phyloP scores from a whole-genome alignment of 2,888 invertebrate genomes.

The Stegophylla sp. region DNA sequence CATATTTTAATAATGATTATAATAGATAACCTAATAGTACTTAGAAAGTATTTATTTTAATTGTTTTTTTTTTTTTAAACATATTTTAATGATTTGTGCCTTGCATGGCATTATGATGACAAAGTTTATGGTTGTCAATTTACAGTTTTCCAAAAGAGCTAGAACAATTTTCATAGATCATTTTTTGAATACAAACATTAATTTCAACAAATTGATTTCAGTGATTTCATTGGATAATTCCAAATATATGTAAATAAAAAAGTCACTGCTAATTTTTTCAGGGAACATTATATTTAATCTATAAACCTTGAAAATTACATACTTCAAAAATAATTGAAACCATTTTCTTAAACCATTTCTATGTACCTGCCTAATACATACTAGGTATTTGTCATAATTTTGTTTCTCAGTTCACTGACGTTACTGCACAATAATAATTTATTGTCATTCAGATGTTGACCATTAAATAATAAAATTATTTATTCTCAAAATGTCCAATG shows the following conservation, averaged over 20 bases:
- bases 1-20: slow-evolving; percentile 55
- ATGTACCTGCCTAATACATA: slow-evolving; percentile 13
- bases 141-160: slow-evolving; percentile 33
- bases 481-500: slow-evolving; percentile 28
- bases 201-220: slow-evolving; percentile 23
- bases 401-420: slow-evolving; percentile 17
- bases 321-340: slow-evolving; percentile 22
- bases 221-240: slow-evolving; percentile 32
- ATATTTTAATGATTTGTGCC: slow-evolving; percentile 40
- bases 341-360: slow-evolving; percentile 25
- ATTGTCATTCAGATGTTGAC: slow-evolving; percentile 28
- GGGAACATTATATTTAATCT: slow-evolving; percentile 20
- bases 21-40: slow-evolving; percentile 54
- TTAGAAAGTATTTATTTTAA: slow-evolving; percentile 50
- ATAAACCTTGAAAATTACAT: slow-evolving; percentile 1
- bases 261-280: not conserved
- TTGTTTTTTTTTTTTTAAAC: slow-evolving; percentile 28
- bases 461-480: slow-evolving; percentile 23
- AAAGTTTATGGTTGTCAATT: slow-evolving; percentile 30
- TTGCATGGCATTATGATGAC: slow-evolving; percentile 12
- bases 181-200: slow-evolving; percentile 24
- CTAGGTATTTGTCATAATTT: slow-evolving; percentile 23
- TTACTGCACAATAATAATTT: slow-evolving; percentile 26
- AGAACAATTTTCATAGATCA: slow-evolving; percentile 14
- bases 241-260: slow-evolving; percentile 1